Base-by-base conservation (phyloP, 2,888 invertebrate genomes). In the Heliconius sara region DNA sequence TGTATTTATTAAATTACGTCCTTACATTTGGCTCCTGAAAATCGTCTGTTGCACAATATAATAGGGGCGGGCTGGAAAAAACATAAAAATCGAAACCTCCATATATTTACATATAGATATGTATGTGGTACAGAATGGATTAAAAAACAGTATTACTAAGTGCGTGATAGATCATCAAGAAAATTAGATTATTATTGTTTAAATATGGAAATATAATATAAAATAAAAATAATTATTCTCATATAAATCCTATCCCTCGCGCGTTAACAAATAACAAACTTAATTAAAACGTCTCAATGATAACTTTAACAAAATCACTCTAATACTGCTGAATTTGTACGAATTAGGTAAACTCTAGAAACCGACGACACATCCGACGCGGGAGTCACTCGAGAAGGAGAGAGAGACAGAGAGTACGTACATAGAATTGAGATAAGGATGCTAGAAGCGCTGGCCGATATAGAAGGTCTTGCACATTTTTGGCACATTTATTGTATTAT, bases 291-390 rank as follows among this genome's bases (percentile, higher is more conserved):
- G 86, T 90, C 87, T 92, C 92, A 91, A 91, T 93, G 91, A 94
- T 91, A 95, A 94, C 94, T 92, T 95, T 95, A 95, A 95, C 94
- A 94, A 94, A 95, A 95, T 95, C 95, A 95, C 94, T 93, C 92
- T 95, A 95, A 95, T 95, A 95, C 95, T 95, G 95, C 93, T 91
- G 91, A 91, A 93, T 95, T 95, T 95, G 95, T 95, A 95, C 95
- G 92, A 93, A 94, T 93, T 92, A 93, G 92, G 93, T 93, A 93
- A 93, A 90, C 89, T 90, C 90, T 84, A 85, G 80, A 83, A 71
- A 84, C 88, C 86, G 87, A 88, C 88, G 90, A 91, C 89, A 88
- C 89, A 91, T 89, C 89, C 85, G 34, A 39, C 34, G 89, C 90
- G 90, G 91, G 90, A 89, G 57, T 34, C 57, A 72, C 72, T 73